Percentiles rank a stretch among this genome's conserved stretches.
phyloP scores from a whole-genome alignment of 1,140 invertebrate species.

The Octopus bimaculoides region DNA sequence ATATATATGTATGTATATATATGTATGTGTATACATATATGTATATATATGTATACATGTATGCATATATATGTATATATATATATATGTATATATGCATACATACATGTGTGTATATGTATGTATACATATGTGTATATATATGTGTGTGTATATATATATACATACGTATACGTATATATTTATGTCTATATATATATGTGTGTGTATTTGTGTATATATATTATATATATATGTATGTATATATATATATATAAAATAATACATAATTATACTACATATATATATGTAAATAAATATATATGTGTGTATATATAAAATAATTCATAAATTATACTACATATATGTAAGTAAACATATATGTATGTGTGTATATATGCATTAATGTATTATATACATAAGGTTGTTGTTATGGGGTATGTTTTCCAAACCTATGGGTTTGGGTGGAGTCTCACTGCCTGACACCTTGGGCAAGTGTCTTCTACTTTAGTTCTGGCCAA shows the following conservation, averaged over 20 bases:
- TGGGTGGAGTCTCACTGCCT: no score
- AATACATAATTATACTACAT: no score
- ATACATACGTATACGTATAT: not conserved
- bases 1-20: not conserved
- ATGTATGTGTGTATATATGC: no score
- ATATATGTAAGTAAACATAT: no score
- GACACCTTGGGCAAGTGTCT: no score
- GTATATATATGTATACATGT: not conserved
- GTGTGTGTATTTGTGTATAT: not conserved
- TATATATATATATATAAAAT: not conserved
- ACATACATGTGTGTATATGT: not conserved
- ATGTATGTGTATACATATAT: not conserved
- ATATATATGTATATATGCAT: not conserved
- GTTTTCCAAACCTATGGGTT: no score
- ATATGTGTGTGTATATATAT: not conserved
- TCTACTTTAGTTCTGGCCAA: no score
- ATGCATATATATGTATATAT: not conserved
- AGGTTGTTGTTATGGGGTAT: no score
- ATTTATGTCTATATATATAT: not conserved
- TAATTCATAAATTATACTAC: no score
- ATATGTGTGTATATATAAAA: no score
- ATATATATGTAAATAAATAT: no score
- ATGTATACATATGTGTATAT: not conserved
- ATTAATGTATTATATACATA: no score
- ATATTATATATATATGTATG: not conserved